Conservation (phyloP, 2,888 invertebrate genomes). For the Dysmachus trigonus region DNA sequence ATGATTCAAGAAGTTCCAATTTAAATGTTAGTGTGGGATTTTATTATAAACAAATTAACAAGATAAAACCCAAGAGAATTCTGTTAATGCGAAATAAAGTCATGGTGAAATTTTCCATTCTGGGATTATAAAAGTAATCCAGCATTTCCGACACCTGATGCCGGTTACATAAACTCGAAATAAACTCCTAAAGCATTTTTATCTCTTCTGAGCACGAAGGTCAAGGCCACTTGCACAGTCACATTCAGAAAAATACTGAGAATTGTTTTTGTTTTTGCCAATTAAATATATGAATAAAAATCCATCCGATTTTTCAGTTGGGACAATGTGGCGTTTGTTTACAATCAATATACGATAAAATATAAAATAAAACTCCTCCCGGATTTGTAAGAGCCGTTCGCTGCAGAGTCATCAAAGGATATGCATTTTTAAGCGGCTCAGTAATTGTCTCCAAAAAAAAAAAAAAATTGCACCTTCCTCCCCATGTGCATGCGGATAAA, state of each 20-base stretch:
- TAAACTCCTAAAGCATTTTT: neutral
- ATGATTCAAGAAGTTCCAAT: neutral
- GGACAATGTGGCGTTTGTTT: neutral
- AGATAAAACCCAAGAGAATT: neutral
- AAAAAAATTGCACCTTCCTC: neutral
- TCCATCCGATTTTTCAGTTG: neutral
- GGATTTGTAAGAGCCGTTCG: neutral
- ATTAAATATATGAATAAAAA: neutral
- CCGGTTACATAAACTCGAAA: neutral
- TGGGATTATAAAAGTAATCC: neutral
- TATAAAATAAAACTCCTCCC: neutral
- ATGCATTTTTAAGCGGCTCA: neutral
- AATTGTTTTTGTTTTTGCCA: neutral
- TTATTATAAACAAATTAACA: neutral
- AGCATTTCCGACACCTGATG: neutral
- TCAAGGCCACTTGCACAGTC: neutral
- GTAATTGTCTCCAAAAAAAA: neutral
- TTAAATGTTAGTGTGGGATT: neutral
- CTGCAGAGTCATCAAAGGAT: neutral
- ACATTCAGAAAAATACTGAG: neutral
- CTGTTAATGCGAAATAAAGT: neutral
- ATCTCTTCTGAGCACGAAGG: neutral
- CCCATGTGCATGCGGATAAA: neutral
- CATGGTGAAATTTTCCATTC: neutral
- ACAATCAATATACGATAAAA: neutral